Evolutionary conservation across 2,888 invertebrate genomes (phyloP).

Genomic region (Tenthredo amoena): DNA sequence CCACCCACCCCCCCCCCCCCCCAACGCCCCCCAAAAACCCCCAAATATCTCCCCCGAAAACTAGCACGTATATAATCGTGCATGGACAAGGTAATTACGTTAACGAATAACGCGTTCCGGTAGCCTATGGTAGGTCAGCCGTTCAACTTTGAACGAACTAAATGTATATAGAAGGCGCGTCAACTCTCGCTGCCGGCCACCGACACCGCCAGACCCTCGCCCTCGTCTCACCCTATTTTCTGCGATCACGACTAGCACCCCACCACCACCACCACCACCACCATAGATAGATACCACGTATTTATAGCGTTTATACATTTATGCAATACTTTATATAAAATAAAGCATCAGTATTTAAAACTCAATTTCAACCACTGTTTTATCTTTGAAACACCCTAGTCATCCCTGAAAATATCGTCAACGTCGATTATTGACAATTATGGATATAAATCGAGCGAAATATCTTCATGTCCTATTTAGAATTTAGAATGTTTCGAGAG

Average conservation of each 20-base stretch:
- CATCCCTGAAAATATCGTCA: neutral
- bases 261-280: slow-evolving; percentile 74
- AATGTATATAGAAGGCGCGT: slow-evolving; percentile 78
- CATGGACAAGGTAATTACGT: slow-evolving; percentile 64
- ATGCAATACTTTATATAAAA: slow-evolving; percentile 79
- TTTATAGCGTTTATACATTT: slow-evolving; percentile 79
- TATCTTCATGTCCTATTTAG: neutral
- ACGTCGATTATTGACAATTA: neutral
- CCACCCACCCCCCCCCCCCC: slow-evolving; percentile 48
- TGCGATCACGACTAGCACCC: slow-evolving; percentile 78
- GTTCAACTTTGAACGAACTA: slow-evolving; percentile 75
- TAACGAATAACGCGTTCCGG: slow-evolving; percentile 73
- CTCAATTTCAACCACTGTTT: slow-evolving; percentile 57
- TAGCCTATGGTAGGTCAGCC: slow-evolving; percentile 78
- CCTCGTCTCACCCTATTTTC: slow-evolving; percentile 77
- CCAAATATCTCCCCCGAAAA: neutral
- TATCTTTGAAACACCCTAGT: neutral
- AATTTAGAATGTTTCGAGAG: neutral
- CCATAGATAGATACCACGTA: slow-evolving; percentile 78
- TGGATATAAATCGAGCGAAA: neutral
- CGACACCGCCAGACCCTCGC: slow-evolving; percentile 77
- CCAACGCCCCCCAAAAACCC: neutral
- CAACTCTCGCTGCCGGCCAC: slow-evolving; percentile 77
- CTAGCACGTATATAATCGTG: slow-evolving; percentile 68
- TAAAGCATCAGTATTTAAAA: slow-evolving; percentile 79